Conservation (phyloP, 2,888 invertebrate species). For the Nebria salina region DNA sequence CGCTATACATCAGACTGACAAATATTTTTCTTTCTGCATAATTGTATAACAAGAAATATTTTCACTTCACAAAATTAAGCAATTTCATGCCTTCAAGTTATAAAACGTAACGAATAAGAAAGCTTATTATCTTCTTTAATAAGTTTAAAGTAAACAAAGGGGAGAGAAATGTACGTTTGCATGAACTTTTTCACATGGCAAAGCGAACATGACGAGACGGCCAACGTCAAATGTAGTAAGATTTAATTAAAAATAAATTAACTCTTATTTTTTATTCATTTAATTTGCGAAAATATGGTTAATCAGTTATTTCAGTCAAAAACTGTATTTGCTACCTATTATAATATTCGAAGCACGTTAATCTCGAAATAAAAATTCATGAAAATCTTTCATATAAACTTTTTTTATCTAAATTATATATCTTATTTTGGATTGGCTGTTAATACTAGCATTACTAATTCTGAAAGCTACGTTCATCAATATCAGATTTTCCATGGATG, state of each 20-base stretch:
- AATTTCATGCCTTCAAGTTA: slow-evolving; percentile 5
- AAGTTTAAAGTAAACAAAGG: slow-evolving; percentile 45
- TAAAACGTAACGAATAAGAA: slow-evolving; percentile 37
- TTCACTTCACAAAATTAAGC: slow-evolving; percentile 7
- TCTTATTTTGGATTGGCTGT: no score
- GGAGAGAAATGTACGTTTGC: slow-evolving; percentile 32
- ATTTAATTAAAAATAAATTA: slow-evolving; percentile 46
- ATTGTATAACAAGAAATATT: neutral
- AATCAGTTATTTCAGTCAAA: neutral
- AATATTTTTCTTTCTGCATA: neutral
- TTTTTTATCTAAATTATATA: no score
- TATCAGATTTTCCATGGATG: no score
- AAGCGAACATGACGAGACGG: slow-evolving; percentile 19
- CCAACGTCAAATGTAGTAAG: slow-evolving; percentile 4
- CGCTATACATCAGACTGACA: neutral
- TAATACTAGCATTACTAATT: no score
- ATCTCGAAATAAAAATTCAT: no score
- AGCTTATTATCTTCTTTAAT: slow-evolving; percentile 45
- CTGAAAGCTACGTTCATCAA: no score
- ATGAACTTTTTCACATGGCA: slow-evolving; percentile 20
- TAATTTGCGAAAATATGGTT: neutral
- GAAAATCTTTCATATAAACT: no score
- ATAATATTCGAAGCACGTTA: neutral
- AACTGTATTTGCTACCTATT: neutral
- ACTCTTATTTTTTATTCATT: slow-evolving; percentile 37